Conservation (phyloP, 2,797 vertebrate genomes). For the Ciconia nigra region DNA sequence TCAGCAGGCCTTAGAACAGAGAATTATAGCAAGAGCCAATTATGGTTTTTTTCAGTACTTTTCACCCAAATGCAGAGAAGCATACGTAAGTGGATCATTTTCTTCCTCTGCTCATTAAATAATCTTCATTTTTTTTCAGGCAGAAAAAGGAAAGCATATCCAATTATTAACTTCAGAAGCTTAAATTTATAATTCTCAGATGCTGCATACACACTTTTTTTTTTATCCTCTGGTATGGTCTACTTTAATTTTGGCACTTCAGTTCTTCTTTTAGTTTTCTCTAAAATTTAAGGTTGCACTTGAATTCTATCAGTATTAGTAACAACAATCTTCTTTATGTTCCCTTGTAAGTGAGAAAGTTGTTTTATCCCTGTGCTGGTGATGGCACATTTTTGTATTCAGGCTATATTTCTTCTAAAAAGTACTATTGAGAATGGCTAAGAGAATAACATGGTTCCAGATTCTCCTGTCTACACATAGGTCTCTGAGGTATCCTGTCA, state of each 20-base stretch:
- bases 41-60: background rate
- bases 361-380: background rate
- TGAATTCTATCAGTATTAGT: background rate
- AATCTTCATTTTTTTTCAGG: background rate
- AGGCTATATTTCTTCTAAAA: background rate
- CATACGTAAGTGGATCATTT: background rate
- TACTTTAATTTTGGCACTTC: background rate
- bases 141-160: background rate
- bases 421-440: background rate
- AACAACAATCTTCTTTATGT: background rate
- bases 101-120: background rate
- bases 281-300: background rate
- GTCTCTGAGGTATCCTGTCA: background rate
- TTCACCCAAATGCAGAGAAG: background rate
- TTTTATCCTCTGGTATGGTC: background rate
- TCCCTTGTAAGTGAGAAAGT: background rate
- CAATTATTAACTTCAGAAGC: background rate
- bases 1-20: background rate
- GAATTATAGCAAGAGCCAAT: background rate
- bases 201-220: background rate
- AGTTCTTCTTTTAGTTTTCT: background rate
- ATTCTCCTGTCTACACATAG: background rate
- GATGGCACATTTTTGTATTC: background rate
- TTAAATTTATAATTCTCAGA: background rate
- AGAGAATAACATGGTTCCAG: background rate